Conservation (phyloP, 2,113 vertebrate genomes). For the Peromyscus maniculatus region DNA sequence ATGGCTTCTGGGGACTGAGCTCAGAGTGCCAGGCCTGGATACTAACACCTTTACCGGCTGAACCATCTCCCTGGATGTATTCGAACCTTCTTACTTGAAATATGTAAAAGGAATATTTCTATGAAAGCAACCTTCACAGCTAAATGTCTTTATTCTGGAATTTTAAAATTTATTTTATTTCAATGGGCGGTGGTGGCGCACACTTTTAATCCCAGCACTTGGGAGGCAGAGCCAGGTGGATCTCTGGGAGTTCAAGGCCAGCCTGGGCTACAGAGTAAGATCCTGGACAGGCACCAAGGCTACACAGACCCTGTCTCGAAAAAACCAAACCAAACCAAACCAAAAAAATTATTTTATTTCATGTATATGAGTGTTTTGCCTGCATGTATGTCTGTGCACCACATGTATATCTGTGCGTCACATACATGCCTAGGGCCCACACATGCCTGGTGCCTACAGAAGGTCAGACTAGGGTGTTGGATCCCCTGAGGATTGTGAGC, state of each 20-base stretch:
- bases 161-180: background rate
- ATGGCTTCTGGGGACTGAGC: background rate
- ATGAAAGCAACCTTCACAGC: background rate
- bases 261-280: too few species aligned
- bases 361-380: background rate
- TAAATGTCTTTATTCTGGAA: background rate
- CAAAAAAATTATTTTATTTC: background rate
- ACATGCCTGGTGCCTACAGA: background rate
- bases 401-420: background rate
- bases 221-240: too few species aligned
- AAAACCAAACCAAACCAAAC: too few species aligned
- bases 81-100: background rate
- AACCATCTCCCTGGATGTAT: background rate
- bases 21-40: too few species aligned
- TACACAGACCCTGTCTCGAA: too few species aligned
- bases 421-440: background rate
- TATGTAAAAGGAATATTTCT: background rate
- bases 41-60: too few species aligned
- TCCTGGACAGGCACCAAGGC: too few species aligned
- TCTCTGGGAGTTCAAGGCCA: too few species aligned
- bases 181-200: too few species aligned
- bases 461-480: background rate
- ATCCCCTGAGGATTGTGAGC: background rate
- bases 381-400: background rate
- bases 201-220: too few species aligned